Conservation (phyloP, 2,113 vertebrate genomes). For the Oreochromis tanganicae region DNA sequence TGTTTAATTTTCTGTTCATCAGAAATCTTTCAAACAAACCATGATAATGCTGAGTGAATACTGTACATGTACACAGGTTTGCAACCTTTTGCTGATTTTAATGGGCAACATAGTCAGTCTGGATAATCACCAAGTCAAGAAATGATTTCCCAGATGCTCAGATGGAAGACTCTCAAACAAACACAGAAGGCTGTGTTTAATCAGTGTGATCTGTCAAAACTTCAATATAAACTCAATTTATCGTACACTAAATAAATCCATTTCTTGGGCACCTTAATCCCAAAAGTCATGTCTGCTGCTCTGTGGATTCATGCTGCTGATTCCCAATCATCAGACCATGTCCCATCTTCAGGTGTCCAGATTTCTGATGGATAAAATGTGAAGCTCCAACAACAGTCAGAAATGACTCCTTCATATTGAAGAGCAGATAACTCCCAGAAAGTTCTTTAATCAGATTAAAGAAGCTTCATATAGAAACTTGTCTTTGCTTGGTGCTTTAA, state of each 20-base stretch:
- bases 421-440: conserved; percentile 19
- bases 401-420: conserved; percentile 8
- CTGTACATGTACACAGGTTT: background rate
- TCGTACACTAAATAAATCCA: background rate
- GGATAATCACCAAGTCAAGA: background rate
- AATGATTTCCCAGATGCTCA: background rate
- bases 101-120: background rate
- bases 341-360: background rate
- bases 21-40: background rate
- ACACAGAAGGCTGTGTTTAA: background rate
- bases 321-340: background rate
- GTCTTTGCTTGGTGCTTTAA: background rate
- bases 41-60: background rate
- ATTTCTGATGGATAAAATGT: background rate
- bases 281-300: background rate
- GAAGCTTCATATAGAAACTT: background rate
- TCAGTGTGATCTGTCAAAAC: background rate
- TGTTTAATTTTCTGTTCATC: background rate
- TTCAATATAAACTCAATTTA: background rate
- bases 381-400: background rate
- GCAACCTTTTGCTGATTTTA: background rate
- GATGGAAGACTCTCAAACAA: background rate
- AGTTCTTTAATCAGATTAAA: conserved; percentile 20
- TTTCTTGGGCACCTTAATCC: background rate
- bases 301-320: background rate